Evolutionary conservation across 2,797 vertebrate genomes (phyloP), one percentile per base, ranked within the genome.

Genomic region (Microcaecilia unicolor): DNA sequence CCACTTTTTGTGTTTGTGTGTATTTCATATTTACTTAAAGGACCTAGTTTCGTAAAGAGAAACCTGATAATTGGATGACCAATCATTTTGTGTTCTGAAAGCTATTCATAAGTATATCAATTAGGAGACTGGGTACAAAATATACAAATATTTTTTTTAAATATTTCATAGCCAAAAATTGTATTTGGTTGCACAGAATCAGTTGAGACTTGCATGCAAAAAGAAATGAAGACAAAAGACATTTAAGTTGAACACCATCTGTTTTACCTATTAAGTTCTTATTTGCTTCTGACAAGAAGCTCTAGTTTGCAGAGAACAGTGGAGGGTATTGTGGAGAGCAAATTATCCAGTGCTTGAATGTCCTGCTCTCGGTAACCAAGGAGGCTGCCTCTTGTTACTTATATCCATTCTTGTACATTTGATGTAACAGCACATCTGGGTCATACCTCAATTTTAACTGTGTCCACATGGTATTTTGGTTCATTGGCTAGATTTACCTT

Each of bases 401-500:
- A 1, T 6, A 1, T 13, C 55, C 5, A 0, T 6, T 21, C 30
- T 12, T 8, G 15, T 1, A 16, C 4, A 33, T 39, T 47, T 25
- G 3, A 1, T n/a, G 26, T 12, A 21, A 4, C 25, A 30, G 30
- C 19, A 8, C 21, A 48, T 39, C 35, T 29, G 4, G 0, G 5
- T 88, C 80, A 99, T 47, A 98, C 92, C 79, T 99, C 96, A 5
- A 99, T 94, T 51, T 69, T 78, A 53, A 95, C 79, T 0, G 80
- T 84, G 80, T 99, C 96, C 70, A 88, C 84, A 34, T 77, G 87
- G 44, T 88, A 79, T 67, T 95, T 96, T 47, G 92, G 88, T 78
- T 98, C 95, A 0, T 95, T 95, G 27, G 85, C 88, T 7, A 99
- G 76, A 38, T 95, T 91, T 3, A 90, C 93, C 58, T 98, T 98